phyloP scores from a whole-genome alignment of 2,888 invertebrate species.

The Limnephilus rhombicus region DNA sequence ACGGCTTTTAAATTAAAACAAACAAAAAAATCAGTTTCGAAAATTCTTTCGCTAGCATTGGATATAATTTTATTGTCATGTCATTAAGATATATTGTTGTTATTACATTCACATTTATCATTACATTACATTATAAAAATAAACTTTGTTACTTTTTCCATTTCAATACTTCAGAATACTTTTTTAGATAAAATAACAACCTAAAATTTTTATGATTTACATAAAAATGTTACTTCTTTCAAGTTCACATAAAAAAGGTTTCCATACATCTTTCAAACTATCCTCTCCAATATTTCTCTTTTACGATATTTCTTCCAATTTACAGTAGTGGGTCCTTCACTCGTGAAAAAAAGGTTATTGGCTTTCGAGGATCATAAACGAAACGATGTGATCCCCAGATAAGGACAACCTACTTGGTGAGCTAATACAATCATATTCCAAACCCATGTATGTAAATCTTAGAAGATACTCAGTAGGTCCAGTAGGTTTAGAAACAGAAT shows the following conservation, averaged over 20 bases:
- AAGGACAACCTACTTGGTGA: neutral
- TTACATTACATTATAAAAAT: no score
- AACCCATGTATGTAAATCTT: neutral
- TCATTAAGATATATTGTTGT: no score
- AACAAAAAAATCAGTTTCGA: no score
- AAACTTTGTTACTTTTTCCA: no score
- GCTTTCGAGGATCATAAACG: neutral
- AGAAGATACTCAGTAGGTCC: neutral
- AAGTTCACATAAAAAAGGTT: neutral
- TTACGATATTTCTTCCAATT: slow-evolving; percentile 1
- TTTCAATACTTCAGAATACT: neutral
- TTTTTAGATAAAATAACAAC: neutral
- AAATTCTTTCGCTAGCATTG: no score
- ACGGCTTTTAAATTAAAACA: no score
- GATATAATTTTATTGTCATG: no score
- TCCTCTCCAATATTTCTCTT: neutral
- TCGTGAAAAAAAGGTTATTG: neutral
- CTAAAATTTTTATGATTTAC: neutral
- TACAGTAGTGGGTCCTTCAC: neutral
- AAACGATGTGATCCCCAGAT: neutral
- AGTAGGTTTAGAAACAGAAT: neutral
- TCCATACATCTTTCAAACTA: neutral
- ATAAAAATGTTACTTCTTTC: neutral
- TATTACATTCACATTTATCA: no score
- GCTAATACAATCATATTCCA: neutral